Evolutionary conservation across 2,113 vertebrate species (phyloP).

Genomic region (Melanerpes formicivorus): DNA sequence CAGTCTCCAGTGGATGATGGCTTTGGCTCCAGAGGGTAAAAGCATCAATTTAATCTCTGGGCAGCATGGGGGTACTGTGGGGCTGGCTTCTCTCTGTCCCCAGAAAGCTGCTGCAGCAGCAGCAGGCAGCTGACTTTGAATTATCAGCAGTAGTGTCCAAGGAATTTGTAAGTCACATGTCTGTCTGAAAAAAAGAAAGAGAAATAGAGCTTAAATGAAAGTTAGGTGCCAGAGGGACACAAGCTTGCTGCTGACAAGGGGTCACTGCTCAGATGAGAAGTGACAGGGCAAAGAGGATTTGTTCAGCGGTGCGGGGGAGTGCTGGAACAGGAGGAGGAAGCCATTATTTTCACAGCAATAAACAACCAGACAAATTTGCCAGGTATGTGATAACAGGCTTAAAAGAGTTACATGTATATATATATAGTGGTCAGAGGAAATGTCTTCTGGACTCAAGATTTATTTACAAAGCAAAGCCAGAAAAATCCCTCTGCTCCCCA

Average conservation of each 20-base stretch:
- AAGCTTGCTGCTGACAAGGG: background rate
- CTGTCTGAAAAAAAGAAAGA: background rate
- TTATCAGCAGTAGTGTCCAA: background rate
- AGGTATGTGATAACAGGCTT: slow-evolving; percentile 26
- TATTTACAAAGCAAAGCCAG: slow-evolving; percentile 56
- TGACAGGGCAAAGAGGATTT: slow-evolving; percentile 20
- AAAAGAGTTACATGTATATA: background rate
- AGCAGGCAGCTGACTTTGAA: background rate
- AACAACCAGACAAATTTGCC: slow-evolving; percentile 10
- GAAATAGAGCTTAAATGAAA: background rate
- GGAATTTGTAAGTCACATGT: background rate
- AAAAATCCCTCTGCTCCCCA: slow-evolving; percentile 11
- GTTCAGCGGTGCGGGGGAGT: background rate
- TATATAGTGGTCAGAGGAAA: background rate
- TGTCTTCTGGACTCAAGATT: slow-evolving; percentile 40
- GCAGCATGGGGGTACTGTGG: background rate
- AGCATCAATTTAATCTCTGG: background rate
- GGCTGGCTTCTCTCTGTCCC: background rate
- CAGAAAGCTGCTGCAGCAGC: background rate
- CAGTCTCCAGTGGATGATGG: background rate
- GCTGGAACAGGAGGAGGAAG: background rate
- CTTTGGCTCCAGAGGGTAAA: background rate
- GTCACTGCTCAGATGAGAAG: background rate
- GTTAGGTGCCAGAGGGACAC: background rate
- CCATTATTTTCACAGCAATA: slow-evolving; percentile 34